Conservation (phyloP, 2,888 invertebrate species). For the Drosophila cracens region DNA sequence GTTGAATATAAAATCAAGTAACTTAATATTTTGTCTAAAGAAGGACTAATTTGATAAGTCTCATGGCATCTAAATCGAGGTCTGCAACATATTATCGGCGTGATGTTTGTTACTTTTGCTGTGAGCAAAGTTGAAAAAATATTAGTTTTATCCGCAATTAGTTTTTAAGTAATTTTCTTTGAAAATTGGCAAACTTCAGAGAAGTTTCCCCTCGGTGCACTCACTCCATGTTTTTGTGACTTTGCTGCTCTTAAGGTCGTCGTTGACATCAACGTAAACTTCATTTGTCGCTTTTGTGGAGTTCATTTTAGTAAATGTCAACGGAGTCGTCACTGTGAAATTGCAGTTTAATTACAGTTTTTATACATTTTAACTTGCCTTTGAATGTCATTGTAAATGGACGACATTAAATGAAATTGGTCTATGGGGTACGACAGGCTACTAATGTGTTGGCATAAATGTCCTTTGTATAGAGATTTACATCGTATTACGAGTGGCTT, state of each 20-base stretch:
- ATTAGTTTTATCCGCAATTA: conserved; percentile 12
- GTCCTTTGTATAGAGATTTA: conserved; percentile 16
- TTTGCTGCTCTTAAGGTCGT: conserved; percentile 50
- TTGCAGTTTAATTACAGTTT: conserved; percentile 68
- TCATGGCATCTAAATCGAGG: not conserved
- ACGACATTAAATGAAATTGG: conserved; percentile 52
- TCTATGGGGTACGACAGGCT: conserved; percentile 11
- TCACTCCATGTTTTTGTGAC: conserved; percentile 30
- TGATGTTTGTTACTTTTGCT: conserved; percentile 1
- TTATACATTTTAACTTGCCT: conserved; percentile 55
- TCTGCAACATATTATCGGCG: not conserved
- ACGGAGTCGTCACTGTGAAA: conserved; percentile 53
- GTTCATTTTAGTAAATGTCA: conserved; percentile 55
- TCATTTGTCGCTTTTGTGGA: conserved; percentile 23
- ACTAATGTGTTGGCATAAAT: conserved; percentile 14
- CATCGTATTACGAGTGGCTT: conserved; percentile 2
- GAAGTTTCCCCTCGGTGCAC: conserved; percentile 13
- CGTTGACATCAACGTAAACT: conserved; percentile 34
- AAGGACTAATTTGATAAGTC: not conserved
- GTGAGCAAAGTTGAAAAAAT: conserved; percentile 8
- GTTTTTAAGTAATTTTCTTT: conserved; percentile 13
- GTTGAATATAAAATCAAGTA: too few species aligned
- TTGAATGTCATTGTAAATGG: conserved; percentile 56
- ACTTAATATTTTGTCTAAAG: not conserved
- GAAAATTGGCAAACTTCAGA: conserved; percentile 25